Evolutionary conservation across 2,797 vertebrate genomes (phyloP), one percentile per base, ranked within the genome.

Genomic region (Siniperca undulata): DNA sequence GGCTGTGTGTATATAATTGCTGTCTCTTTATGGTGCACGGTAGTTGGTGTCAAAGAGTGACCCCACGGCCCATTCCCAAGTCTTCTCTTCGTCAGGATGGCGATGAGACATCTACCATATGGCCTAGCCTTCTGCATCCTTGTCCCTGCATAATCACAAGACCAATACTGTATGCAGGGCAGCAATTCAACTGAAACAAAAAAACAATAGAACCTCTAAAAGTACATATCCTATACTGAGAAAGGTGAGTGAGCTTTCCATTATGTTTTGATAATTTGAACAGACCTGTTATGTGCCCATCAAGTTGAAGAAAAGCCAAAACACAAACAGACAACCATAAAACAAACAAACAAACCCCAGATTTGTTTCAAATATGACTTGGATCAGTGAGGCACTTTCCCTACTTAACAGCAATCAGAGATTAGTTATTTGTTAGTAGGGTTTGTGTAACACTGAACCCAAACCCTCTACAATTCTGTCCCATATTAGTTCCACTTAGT

Each of bases 401-500:
- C 90, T 81, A 86, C 90, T 95, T 93, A 94, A 93, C 91, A 86
- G 91, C 92, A 95, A 96, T 96, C 92, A 95, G 91, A 90, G 83
- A 94, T 91, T 95, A 95, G 95, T 94, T 92, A 94, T 93, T 94
- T 96, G 92, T 94, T 92, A 93, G 94, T 90, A 92, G 94, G 94
- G 93, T 95, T 96, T 91, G 88, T 95, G 94, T 93, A 94, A 96
- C 94, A 93, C 89, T 94, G 94, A 95, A 96, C 93, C 92, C 95
- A 95, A 96, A 95, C 95, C 93, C 91, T 95, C 94, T 92, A 93
- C 94, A 96, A 95, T 96, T 96, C 95, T 96, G 95, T 87, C 95
- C 93, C 96, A 95, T 96, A 98, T 98, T 97, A 97, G 96, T 98
- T 98, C 97, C 97, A 97, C 95, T 96, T 97, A 97, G 96, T 88